phyloP scores from a whole-genome alignment of 2,797 vertebrate genomes.

The Catamblyrhynchus diadema region DNA sequence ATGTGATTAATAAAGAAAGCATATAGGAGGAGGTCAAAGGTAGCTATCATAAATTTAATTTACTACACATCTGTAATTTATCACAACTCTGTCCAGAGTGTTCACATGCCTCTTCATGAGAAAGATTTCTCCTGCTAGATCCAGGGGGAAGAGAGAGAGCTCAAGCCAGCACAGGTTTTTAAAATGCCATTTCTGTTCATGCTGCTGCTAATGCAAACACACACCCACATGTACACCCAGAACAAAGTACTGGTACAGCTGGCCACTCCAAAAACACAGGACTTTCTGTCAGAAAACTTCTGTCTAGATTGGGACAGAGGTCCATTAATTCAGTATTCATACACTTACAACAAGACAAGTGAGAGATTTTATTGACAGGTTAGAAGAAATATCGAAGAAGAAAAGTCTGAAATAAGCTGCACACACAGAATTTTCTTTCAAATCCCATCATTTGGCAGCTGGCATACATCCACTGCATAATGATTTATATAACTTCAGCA shows the following conservation, averaged over 20 bases:
- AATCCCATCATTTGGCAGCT: neutral
- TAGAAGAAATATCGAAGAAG: neutral
- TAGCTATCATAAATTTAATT: constrained; percentile 18
- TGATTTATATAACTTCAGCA: neutral
- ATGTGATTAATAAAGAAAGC: neutral
- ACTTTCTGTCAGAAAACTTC: neutral
- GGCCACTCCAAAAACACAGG: neutral
- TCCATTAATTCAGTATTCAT: neutral
- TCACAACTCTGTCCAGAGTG: neutral
- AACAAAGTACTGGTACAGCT: neutral
- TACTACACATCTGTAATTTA: constrained; percentile 3
- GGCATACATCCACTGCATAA: neutral
- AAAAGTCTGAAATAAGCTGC: neutral
- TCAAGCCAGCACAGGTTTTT: neutral
- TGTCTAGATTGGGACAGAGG: neutral
- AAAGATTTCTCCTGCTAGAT: neutral
- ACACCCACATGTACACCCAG: neutral
- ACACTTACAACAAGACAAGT: neutral
- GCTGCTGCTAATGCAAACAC: neutral
- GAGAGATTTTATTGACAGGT: neutral
- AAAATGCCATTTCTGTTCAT: neutral
- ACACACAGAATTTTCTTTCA: neutral
- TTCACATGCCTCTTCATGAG: neutral
- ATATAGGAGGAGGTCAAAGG: constrained; percentile 7
- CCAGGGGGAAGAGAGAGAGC: neutral